Conservation (phyloP, 2,113 vertebrate species). For the Tympanuchus pallidicinctus region DNA sequence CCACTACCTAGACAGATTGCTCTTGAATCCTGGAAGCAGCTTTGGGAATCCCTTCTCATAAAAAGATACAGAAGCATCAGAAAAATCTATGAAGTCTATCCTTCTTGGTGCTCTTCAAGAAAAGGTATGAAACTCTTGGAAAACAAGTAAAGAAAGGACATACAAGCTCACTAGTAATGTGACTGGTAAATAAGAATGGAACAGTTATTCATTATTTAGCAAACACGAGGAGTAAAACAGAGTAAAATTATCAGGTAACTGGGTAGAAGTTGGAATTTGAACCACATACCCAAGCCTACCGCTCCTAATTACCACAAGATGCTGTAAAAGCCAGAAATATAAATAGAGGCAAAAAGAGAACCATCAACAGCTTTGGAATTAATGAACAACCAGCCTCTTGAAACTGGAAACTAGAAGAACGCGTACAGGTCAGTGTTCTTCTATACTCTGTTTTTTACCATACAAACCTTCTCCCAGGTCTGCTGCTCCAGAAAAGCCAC, state of each 20-base stretch:
- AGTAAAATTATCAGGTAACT: not conserved
- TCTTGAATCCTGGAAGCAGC: not conserved
- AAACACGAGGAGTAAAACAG: not conserved
- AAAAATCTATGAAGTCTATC: not conserved
- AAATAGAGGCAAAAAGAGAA: not conserved
- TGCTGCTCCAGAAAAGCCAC: not conserved
- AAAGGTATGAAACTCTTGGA: not conserved
- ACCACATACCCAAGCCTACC: not conserved
- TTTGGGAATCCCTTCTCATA: not conserved
- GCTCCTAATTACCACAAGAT: not conserved
- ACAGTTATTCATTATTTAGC: not conserved
- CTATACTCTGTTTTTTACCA: not conserved
- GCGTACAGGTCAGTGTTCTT: not conserved
- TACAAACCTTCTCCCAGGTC: not conserved
- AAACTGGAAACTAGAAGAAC: constrained; percentile 27
- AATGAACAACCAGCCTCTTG: not conserved
- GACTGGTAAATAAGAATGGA: not conserved
- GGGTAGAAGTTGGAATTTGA: not conserved
- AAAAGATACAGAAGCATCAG: not conserved
- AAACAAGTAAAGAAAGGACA: not conserved
- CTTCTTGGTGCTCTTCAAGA: not conserved
- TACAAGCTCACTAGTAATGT: not conserved
- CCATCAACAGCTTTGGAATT: constrained; percentile 28
- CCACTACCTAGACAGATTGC: not conserved
- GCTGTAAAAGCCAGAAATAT: not conserved